Conservation (phyloP, 2,888 invertebrate species). For the Agriopis aurantiaria region DNA sequence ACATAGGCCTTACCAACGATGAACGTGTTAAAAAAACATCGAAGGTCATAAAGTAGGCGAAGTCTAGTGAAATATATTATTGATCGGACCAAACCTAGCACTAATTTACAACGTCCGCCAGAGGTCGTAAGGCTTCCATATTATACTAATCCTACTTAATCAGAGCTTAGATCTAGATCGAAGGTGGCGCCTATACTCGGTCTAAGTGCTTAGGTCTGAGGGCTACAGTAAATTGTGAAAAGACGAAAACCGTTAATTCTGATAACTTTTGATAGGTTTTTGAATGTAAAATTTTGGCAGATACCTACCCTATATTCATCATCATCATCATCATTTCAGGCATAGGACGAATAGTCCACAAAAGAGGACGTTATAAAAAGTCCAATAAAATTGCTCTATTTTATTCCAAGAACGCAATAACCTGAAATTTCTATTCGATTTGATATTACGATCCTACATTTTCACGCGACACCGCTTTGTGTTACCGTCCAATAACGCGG, state of each 20-base stretch:
- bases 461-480: slow-evolving; percentile 48
- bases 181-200: neutral
- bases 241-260: too few species aligned
- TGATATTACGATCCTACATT: slow-evolving; percentile 42
- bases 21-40: too few species aligned
- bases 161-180: slow-evolving; percentile 14
- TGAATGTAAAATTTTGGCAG: too few species aligned
- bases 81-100: slow-evolving; percentile 26
- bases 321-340: too few species aligned
- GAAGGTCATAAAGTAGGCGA: neutral
- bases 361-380: slow-evolving; percentile 10
- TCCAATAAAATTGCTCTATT: slow-evolving; percentile 27
- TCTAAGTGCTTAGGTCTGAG: too few species aligned
- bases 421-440: slow-evolving; percentile 48
- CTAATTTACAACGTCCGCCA: slow-evolving; percentile 21
- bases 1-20: too few species aligned
- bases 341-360: too few species aligned
- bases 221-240: too few species aligned
- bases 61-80: slow-evolving; percentile 18
- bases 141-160: slow-evolving; percentile 39
- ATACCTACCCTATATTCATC: too few species aligned
- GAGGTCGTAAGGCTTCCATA: slow-evolving; percentile 27
- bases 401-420: slow-evolving; percentile 39
- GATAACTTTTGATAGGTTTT: too few species aligned
- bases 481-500: slow-evolving; percentile 50